Percentiles rank a stretch among this genome's conserved stretches.
phyloP scores from a whole-genome alignment of 2,888 invertebrate species.

The Temnothorax unifasciatus region DNA sequence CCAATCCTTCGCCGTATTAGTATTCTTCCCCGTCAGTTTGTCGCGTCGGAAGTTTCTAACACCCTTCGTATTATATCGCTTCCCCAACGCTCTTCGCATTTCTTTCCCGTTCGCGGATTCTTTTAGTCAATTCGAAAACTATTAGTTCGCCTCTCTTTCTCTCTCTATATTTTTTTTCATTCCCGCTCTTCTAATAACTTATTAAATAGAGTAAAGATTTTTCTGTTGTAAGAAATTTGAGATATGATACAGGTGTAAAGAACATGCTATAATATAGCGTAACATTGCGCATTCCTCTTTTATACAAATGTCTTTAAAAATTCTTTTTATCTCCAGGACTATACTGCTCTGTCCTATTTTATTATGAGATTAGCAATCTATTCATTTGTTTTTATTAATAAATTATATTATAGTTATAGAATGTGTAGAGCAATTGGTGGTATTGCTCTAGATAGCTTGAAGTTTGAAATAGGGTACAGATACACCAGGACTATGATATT shows the following conservation, averaged over 20 bases:
- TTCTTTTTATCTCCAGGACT: neutral
- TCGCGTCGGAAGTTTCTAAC: constrained; percentile 39
- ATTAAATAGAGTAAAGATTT: neutral
- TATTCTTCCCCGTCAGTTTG: constrained; percentile 23
- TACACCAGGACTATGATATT: neutral
- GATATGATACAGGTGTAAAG: too few species aligned
- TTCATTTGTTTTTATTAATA: neutral
- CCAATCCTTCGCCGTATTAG: neutral
- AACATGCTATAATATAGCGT: too few species aligned
- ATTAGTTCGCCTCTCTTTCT: neutral
- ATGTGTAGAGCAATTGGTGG: neutral
- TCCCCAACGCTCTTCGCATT: neutral
- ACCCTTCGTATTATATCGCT: neutral
- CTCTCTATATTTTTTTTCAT: neutral
- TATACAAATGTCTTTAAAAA: neutral
- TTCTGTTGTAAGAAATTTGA: neutral
- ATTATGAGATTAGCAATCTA: neutral
- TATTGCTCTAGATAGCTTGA: constrained; percentile 14
- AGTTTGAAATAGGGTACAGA: neutral
- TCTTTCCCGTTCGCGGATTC: neutral
- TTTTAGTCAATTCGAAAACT: constrained; percentile 8
- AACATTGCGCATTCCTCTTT: too few species aligned
- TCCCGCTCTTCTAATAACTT: neutral
- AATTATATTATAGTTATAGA: neutral
- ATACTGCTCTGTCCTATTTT: neutral